phyloP scores from a whole-genome alignment of 1,140 invertebrate species.

The Zaprionus africanus region DNA sequence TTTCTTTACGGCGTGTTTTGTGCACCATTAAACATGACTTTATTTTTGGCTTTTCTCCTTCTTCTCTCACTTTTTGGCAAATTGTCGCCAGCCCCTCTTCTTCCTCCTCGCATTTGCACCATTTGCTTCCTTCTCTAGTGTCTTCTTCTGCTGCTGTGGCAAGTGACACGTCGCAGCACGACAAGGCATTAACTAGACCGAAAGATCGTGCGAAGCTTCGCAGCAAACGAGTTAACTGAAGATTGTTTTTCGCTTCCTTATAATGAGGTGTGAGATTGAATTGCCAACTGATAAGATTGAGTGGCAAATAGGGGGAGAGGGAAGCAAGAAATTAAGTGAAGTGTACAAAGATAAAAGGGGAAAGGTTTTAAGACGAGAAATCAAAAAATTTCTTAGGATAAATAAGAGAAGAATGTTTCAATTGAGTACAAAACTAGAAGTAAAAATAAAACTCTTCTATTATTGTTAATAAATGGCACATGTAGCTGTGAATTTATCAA shows the following conservation, averaged over 20 bases:
- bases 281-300: constrained; percentile 4
- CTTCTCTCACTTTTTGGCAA: constrained; percentile 37
- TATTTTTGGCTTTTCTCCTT: constrained; percentile 31
- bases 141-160: neutral
- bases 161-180: constrained; percentile 30
- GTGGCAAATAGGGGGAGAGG: neutral
- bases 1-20: constrained; percentile 49
- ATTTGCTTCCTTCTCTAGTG: neutral
- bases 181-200: constrained; percentile 42
- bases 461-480: too few species aligned
- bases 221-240: constrained; percentile 6
- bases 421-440: too few species aligned
- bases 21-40: constrained; percentile 56
- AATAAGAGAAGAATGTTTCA: too few species aligned
- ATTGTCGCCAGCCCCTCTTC: constrained; percentile 24
- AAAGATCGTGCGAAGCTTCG: constrained; percentile 6
- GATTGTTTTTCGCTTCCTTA: constrained; percentile 12
- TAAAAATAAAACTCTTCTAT: too few species aligned
- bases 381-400: too few species aligned
- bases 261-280: constrained; percentile 10
- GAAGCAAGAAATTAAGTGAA: neutral
- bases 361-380: too few species aligned
- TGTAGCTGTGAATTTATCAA: too few species aligned
- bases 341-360: neutral
- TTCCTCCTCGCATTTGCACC: neutral